Base-by-base conservation (phyloP, 2,113 vertebrate genomes). In the Athene noctua region DNA sequence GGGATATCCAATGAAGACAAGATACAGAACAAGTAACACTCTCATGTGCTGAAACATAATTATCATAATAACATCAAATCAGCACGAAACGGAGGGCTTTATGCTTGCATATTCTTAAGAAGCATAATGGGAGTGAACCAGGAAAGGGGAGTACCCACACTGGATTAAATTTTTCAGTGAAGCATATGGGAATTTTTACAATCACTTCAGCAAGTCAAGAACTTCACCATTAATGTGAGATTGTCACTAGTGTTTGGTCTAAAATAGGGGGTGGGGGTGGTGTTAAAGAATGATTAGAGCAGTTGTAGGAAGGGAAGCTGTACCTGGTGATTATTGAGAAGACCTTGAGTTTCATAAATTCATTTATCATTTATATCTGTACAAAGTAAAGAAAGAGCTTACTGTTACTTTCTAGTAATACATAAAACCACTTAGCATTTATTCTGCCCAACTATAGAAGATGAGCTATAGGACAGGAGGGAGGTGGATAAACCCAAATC, bases 201-300 rank as follows among this genome's bases (percentile, higher is more conserved):
- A 20, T 75, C 78, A 57, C 11, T 54, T 88, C 26, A 65, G 46
- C 34, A 80, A 67, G 71, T 52, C 8, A 84, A 22, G 38, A 91
- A 63, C 44, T 85, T 87, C 52, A 78, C n/a, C 57, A 20, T 59
- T 81, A 27, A 67, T 78, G 36, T 42, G 29, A 68, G 54, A 58
- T 30, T 74, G 38, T 84, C 40, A 38, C 16, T 52, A 42, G 17
- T 8, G 7, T 71, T 86, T 71, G 19, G 19, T 72, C 57, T 63
- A 27, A 68, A 49, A 7, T 66, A 20, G 13, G 34, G 6, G 7
- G 0, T 16, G 34, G 6, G 5, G 0, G 10, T 0, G 47, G 32
- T 83, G 62, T 59, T 1, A 51, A 58, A 66, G 51, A 86, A 65
- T 49, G 0, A 68, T 87, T 49, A 59, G 25, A 81, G 9, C 26